phyloP scores from a whole-genome alignment of 2,888 invertebrate species.

The Zaprionus obscuricornis region DNA sequence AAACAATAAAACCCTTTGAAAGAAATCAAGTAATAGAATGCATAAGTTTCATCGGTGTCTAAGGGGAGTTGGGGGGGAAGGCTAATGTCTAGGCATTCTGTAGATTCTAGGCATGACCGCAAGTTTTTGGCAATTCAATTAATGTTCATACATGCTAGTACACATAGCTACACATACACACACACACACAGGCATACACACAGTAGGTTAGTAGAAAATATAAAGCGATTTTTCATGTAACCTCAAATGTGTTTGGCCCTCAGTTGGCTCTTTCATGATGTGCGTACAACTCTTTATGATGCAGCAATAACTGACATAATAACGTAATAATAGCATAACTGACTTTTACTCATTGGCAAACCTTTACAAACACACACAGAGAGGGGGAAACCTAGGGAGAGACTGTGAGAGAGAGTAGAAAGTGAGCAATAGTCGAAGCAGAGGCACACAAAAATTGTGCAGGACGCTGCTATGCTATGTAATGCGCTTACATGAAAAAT shows the following conservation, averaged over 20 bases:
- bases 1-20: too few relatives aligned
- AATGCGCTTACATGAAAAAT: slow-evolving; percentile 73
- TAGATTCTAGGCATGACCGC: slow-evolving; percentile 1
- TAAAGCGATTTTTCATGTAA: slow-evolving; percentile 67
- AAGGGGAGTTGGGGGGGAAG: too few relatives aligned
- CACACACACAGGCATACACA: slow-evolving; percentile 2
- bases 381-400: too few relatives aligned
- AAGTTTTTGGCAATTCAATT: slow-evolving; percentile 43
- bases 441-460: slow-evolving; percentile 35
- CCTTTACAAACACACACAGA: slow-evolving; percentile 8
- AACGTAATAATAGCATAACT: slow-evolving; percentile 13
- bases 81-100: too few relatives aligned
- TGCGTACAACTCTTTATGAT: slow-evolving; percentile 52
- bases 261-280: slow-evolving; percentile 24
- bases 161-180: neutral
- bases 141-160: slow-evolving; percentile 14
- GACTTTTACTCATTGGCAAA: neutral
- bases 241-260: slow-evolving; percentile 32
- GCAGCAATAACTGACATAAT: slow-evolving; percentile 61
- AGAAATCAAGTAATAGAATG: too few relatives aligned
- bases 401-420: too few relatives aligned
- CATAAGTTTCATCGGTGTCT: too few relatives aligned
- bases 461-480: slow-evolving; percentile 41
- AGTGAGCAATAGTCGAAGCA: neutral
- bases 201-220: slow-evolving; percentile 11